phyloP scores from a whole-genome alignment of 2,888 invertebrate species.

The Idaea straminata region DNA sequence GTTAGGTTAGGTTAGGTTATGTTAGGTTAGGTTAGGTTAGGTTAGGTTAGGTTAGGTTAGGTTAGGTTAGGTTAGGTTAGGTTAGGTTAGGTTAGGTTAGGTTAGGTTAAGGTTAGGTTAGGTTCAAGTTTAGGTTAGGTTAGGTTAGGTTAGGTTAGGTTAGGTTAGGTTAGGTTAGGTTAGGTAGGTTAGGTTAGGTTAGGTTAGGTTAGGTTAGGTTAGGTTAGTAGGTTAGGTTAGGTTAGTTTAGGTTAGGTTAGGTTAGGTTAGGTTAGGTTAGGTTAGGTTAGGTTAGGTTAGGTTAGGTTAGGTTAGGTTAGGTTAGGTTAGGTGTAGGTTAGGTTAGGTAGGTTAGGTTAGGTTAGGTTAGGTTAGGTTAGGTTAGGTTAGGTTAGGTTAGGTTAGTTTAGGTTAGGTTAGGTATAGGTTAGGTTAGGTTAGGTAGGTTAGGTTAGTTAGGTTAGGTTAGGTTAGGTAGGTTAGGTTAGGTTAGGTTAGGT shows the following conservation, averaged over 20 bases:
- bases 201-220: slow-evolving; percentile 22
- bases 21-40: slow-evolving; percentile 25
- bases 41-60: slow-evolving; percentile 23
- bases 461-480: slow-evolving; percentile 18
- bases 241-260: slow-evolving; percentile 18
- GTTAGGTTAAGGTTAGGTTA: slow-evolving; percentile 19
- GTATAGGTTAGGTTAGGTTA: slow-evolving; percentile 18
- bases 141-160: slow-evolving; percentile 17
- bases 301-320: slow-evolving; percentile 16
- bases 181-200: slow-evolving; percentile 20
- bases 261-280: slow-evolving; percentile 15
- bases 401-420: slow-evolving; percentile 17
- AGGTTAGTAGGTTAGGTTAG: slow-evolving; percentile 22
- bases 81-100: slow-evolving; percentile 23
- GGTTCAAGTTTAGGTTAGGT: slow-evolving; percentile 18
- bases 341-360: slow-evolving; percentile 16
- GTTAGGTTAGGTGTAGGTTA: slow-evolving; percentile 15
- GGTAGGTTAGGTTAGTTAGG: slow-evolving; percentile 18
- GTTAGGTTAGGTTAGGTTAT: no score
- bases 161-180: slow-evolving; percentile 19
- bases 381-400: slow-evolving; percentile 15
- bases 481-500: slow-evolving; percentile 19
- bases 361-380: slow-evolving; percentile 15
- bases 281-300: slow-evolving; percentile 15
- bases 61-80: slow-evolving; percentile 22